Base-by-base conservation (phyloP, 2,888 invertebrate genomes). In the Chloroclysta siterata region DNA sequence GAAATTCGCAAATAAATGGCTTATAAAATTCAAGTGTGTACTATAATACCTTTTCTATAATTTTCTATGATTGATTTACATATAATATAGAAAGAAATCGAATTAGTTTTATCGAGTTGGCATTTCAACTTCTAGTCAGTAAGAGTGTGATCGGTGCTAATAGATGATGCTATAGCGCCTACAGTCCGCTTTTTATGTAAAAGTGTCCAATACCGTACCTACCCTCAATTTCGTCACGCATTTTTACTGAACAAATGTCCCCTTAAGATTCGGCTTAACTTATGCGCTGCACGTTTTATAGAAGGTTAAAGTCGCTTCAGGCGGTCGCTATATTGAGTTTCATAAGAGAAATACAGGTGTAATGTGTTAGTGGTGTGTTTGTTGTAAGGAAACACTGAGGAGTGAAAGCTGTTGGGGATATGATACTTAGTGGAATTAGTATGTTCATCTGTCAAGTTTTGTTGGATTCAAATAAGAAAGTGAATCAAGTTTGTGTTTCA, bases 211-310 rank as follows among this genome's bases (percentile, higher is more conserved):
- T 55, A 52, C 48, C 42, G 81, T 75, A 75, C 76, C 77, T 80
- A 81, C 85, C 86, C 85, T 85, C 89, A 88, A 90, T 90, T 90
- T 91, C 87, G 90, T 90, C 91, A 89, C 89, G 88, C 90, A 78
- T 89, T 88, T 71, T 88, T 87, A 85, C 85, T 84, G 88, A 90
- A 89, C 90, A 91, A 91, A 92, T 90, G 88, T 86, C 82, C 88
- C 85, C 84, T 84, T 85, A 89, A 90, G 88, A 88, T 83, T 87
- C 80, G 79, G 81, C 83, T 87, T 85, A 87, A 89, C 88, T 88
- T 88, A 90, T 89, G 88, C 88, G 79, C 73, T 77, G 80, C 90
- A 89, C 90, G 90, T 92, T 88, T 87, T 89, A 88, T 89, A 84
- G 82, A 81, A 84, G 86, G 89, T 87, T 88, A 83, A 85, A 85